Conservation (phyloP, 1,140 invertebrate species). For the Ostrea edulis region DNA sequence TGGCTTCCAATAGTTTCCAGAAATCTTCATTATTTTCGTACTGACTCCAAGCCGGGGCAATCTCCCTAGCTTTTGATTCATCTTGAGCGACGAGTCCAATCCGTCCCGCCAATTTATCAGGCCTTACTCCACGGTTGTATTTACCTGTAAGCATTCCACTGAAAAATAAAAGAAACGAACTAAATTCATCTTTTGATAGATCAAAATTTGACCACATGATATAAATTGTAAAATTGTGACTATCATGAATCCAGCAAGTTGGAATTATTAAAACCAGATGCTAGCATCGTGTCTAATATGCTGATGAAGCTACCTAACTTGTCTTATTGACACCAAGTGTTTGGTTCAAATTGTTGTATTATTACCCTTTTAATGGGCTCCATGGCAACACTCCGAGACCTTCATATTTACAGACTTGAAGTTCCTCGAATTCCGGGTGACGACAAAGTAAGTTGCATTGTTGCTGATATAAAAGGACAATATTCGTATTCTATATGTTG, state of each 20-base stretch:
- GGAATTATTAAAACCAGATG: too few relatives aligned
- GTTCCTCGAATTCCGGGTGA: slow-evolving; percentile 68
- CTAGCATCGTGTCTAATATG: too few relatives aligned
- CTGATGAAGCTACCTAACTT: too few relatives aligned
- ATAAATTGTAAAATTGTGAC: too few relatives aligned
- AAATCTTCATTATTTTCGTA: slow-evolving; percentile 53
- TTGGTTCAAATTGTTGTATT: too few relatives aligned
- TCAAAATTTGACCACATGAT: too few relatives aligned
- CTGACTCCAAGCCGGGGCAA: slow-evolving; percentile 58
- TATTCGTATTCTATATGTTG: neutral
- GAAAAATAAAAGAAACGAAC: neutral
- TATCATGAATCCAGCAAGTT: too few relatives aligned
- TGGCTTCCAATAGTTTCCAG: slow-evolving; percentile 56
- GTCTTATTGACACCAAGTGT: too few relatives aligned
- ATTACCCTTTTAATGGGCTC: slow-evolving; percentile 71
- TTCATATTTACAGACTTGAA: slow-evolving; percentile 71
- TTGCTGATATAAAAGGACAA: slow-evolving; percentile 60
- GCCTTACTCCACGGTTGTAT: slow-evolving; percentile 53
- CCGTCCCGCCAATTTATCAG: slow-evolving; percentile 47
- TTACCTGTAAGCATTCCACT: slow-evolving; percentile 62
- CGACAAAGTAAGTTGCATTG: slow-evolving; percentile 70
- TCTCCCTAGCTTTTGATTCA: slow-evolving; percentile 44
- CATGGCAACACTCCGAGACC: slow-evolving; percentile 68
- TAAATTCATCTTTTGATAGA: neutral
- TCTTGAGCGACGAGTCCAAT: slow-evolving; percentile 56